Evolutionary conservation across 1,140 invertebrate species (phyloP).

Genomic region (Lordiphosa mommai): DNA sequence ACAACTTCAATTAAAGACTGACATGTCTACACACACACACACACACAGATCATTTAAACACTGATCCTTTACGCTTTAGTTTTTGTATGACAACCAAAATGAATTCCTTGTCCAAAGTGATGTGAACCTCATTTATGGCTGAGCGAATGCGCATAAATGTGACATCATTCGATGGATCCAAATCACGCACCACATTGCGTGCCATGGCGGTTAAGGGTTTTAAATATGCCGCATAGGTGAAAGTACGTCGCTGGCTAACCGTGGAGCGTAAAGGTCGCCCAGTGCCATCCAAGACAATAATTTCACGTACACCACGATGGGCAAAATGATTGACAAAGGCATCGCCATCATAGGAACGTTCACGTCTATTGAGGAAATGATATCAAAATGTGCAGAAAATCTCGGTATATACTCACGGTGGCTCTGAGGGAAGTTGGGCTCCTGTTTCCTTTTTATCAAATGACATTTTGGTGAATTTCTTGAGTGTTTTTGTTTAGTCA

Average conservation of each 20-base stretch:
- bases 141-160: constrained; percentile 92
- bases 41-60: background rate
- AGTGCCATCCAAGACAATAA: constrained; percentile 39
- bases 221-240: constrained; percentile 10
- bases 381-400: too few species aligned
- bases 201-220: constrained; percentile 84
- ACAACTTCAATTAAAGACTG: background rate
- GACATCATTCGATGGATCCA: constrained; percentile 91
- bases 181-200: constrained; percentile 85
- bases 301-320: constrained; percentile 30
- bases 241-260: constrained; percentile 19
- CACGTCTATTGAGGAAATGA: background rate
- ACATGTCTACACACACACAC: background rate
- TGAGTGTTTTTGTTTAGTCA: too few species aligned
- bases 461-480: too few species aligned
- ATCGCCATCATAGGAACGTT: constrained; percentile 37
- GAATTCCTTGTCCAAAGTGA: constrained; percentile 33
- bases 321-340: constrained; percentile 35
- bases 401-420: too few species aligned
- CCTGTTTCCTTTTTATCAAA: too few species aligned
- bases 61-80: background rate
- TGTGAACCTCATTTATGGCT: constrained; percentile 88
- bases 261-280: constrained; percentile 44
- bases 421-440: too few species aligned
- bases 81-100: constrained; percentile 37